Evolutionary conservation across 2,797 vertebrate genomes (phyloP).

Genomic region (Falco peregrinus): DNA sequence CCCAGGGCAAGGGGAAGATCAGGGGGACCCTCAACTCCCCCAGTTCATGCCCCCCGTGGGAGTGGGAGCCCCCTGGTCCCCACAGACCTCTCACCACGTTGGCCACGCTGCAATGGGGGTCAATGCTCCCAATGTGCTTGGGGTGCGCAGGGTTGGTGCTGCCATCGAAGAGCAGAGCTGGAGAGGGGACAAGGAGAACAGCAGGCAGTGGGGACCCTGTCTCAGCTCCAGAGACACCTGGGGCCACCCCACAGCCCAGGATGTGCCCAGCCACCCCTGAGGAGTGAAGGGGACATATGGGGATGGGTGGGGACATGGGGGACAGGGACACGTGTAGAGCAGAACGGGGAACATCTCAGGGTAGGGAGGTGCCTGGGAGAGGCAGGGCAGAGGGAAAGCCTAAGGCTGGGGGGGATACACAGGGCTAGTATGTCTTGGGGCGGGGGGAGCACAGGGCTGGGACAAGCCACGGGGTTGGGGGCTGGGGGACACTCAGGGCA

Average conservation of each 20-base stretch:
- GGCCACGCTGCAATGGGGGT: conserved; percentile 86
- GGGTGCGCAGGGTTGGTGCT: conserved; percentile 91
- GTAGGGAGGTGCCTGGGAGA: too few species aligned
- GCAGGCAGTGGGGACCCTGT: neutral
- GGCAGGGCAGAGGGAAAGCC: neutral
- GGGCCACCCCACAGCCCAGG: neutral
- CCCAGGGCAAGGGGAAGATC: neutral
- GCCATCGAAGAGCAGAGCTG: conserved; percentile 91
- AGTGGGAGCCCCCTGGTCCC: neutral
- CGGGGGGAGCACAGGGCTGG: too few species aligned
- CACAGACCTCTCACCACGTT: conserved; percentile 88
- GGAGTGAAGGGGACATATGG: neutral
- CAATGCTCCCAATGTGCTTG: conserved; percentile 93
- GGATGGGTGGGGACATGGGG: neutral
- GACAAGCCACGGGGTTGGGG: neutral
- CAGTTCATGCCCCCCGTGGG: rapidly evolving
- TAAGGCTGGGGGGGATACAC: too few species aligned
- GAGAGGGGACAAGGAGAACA: neutral
- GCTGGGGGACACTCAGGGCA: neutral
- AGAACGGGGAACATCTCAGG: neutral
- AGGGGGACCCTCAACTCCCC: too few species aligned
- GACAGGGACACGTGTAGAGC: neutral
- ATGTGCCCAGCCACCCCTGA: too few species aligned
- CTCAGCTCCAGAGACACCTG: neutral
- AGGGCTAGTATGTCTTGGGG: neutral